Base-by-base conservation (phyloP, 1,140 invertebrate genomes). In the Condylostylus longicornis region DNA sequence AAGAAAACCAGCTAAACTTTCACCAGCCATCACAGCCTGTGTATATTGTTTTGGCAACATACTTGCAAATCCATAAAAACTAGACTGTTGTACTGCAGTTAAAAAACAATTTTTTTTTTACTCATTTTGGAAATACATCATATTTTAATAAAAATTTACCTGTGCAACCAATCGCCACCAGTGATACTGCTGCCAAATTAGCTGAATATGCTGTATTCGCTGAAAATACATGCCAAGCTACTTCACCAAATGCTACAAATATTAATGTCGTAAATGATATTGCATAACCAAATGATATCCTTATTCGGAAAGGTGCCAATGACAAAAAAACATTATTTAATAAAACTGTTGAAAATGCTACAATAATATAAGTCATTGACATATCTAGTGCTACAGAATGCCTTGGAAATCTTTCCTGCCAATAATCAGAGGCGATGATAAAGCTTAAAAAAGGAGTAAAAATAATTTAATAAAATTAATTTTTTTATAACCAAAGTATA, bases 61-160 rank as follows among this genome's bases (percentile, higher is more conserved):
- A 40, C 85, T 87, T 2, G 86, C 87, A 53, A 88, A 91, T 7
- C 87, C 87, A 58, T 93, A 93, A 62, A 90, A 91, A 60, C 85
- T 89, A 1, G 85, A 88, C 63, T 93, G 88, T 59, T 93, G 88
- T 31, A 91, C 79, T 68, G 53, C 37, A 67, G 63, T 37, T 25
- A 32, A 19, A 42, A 31, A 42, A 38, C 10, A 3, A 27, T 6
- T 23, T 23, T 23, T 10, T 4, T 10, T n/a, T 27, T n/a, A 27
- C 10, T 27, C 14, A 7, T 15, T 13, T 8, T 8, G 13, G 5
- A 13, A 31, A 31, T 6, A 18, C 18, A 18, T 4, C 3, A 4
- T 32, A 10, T 4, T 4, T 5, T 10, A n/a, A 2, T 20, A 9
- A 9, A 9, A 12, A 43, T 45, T 41, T 68, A 81, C 79, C 76